Evolutionary conservation across 2,888 invertebrate species (phyloP).

Genomic region (Sinodicranocentrus sp.): DNA sequence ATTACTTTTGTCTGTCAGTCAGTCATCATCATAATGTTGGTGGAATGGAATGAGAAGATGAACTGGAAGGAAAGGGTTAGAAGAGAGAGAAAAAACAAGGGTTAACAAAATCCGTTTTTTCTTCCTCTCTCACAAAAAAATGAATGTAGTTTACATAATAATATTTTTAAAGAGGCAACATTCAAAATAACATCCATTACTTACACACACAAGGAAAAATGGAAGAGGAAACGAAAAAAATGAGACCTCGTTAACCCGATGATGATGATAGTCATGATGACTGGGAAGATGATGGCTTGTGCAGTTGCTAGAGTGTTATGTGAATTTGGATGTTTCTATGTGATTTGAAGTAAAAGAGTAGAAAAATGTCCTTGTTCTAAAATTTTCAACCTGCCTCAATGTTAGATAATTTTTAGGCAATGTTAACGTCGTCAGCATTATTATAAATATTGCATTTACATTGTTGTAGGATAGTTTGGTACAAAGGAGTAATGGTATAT

Average conservation of each 20-base stretch:
- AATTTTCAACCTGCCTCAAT: too few species aligned
- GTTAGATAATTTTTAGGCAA: too few species aligned
- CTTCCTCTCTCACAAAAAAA: constrained; percentile 16
- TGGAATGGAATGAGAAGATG: constrained; percentile 41
- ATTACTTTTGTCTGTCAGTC: constrained; percentile 64
- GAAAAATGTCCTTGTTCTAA: too few species aligned
- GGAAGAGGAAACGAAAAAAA: constrained; percentile 50
- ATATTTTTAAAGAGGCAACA: constrained; percentile 49
- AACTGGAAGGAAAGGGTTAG: constrained; percentile 26
- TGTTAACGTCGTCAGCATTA: too few species aligned
- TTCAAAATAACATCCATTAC: constrained; percentile 46
- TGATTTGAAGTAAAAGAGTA: too few species aligned
- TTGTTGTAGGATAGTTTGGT: too few species aligned
- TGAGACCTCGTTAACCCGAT: constrained; percentile 65
- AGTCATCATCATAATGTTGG: constrained; percentile 48
- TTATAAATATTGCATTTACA: too few species aligned
- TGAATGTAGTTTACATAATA: constrained; percentile 55
- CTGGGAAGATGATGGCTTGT: too few species aligned
- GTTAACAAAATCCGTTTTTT: constrained; percentile 43
- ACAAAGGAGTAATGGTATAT: too few species aligned
- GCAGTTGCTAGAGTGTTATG: too few species aligned
- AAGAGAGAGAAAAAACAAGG: constrained; percentile 12
- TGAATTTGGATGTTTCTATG: too few species aligned
- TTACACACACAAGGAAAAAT: neutral
- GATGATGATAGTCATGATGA: constrained; percentile 30